Conservation (phyloP, 2,113 vertebrate species). For the Cryptotis parvus region DNA sequence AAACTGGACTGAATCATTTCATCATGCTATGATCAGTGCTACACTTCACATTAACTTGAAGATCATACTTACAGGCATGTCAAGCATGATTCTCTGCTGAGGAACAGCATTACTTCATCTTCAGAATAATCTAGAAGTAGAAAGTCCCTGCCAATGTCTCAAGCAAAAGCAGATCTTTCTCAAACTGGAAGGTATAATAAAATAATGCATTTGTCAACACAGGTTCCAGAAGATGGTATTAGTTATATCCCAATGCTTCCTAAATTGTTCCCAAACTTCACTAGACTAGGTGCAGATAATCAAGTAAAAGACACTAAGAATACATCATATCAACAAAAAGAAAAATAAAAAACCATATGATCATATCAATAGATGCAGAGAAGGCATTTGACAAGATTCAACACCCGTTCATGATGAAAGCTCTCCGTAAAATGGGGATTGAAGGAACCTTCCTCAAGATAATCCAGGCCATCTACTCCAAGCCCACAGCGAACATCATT, state of each 20-base stretch:
- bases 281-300: neutral
- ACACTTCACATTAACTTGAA: neutral
- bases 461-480: no score
- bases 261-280: neutral
- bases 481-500: no score
- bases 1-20: neutral
- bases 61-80: neutral
- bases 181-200: conserved; percentile 77
- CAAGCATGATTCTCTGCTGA: neutral
- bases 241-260: neutral
- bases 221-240: conserved; percentile 70
- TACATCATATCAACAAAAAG: no score
- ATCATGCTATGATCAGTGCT: neutral
- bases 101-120: neutral
- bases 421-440: no score
- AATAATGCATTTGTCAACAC: conserved; percentile 77
- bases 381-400: no score
- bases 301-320: neutral
- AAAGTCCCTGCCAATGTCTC: conserved; percentile 69
- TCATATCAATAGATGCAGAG: no score
- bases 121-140: conserved; percentile 56
- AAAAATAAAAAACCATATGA: no score
- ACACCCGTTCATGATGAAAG: no score
- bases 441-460: no score
- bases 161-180: conserved; percentile 65